phyloP scores from a whole-genome alignment of 30 jellyfish, hydroid and myxozoan species.

The Cassiopea xamachana region DNA sequence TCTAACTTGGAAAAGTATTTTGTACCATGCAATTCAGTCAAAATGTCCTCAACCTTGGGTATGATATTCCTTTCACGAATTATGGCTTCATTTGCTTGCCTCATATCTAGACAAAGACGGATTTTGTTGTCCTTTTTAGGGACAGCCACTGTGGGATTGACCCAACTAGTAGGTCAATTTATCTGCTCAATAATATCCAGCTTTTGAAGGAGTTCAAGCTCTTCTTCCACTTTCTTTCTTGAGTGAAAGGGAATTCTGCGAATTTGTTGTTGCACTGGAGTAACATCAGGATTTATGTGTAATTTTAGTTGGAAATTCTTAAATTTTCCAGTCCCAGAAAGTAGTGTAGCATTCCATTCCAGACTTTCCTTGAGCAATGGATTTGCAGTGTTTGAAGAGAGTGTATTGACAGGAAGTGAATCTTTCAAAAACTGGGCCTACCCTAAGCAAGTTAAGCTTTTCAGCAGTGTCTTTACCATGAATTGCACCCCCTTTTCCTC shows the following conservation, averaged over 20 bases:
- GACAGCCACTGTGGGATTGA: conserved; percentile 8
- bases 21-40: conserved; percentile 45
- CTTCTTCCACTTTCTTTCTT: conserved; percentile 18
- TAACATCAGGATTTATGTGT: conserved; percentile 12
- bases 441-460: background rate
- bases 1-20: conserved; percentile 30
- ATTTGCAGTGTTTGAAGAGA: background rate
- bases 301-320: conserved; percentile 16
- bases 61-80: conserved; percentile 35
- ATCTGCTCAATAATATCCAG: background rate
- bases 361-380: background rate
- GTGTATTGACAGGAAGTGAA: background rate
- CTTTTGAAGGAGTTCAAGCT: conserved; percentile 3
- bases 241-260: conserved; percentile 36
- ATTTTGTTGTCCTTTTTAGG: conserved; percentile 38
- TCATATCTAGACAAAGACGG: conserved; percentile 55
- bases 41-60: conserved; percentile 46
- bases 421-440: background rate
- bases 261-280: conserved; percentile 29
- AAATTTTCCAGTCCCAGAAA: conserved; percentile 27
- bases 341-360: background rate
- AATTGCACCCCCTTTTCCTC: background rate
- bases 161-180: conserved; percentile 1
- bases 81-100: conserved; percentile 43
- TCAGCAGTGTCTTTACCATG: background rate